Base-by-base conservation (phyloP, 2,797 vertebrate genomes). In the Xenentodon cancila region DNA sequence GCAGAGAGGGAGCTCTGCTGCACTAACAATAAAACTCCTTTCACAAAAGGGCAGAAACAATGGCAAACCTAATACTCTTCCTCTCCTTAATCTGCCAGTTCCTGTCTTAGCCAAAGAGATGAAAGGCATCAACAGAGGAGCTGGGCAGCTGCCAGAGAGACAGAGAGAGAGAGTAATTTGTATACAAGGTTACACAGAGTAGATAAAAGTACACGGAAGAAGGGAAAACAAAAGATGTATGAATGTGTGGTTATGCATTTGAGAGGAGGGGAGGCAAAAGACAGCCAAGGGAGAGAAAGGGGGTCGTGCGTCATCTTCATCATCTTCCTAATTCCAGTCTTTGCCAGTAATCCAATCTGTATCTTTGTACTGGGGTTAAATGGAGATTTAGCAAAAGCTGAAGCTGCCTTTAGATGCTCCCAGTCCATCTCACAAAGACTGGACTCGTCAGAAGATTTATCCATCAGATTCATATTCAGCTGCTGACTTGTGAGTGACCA, bases 301-400 rank as follows among this genome's bases (percentile, higher is more conserved):
- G 64, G 68, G 58, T 56, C 51, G 59, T 77, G 65, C 76, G 77
- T 82, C 72, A 71, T 76, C 77, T 80, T 84, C 81, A 84, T 82
- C 79, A 37, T 37, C 82, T 88, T 61, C 69, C 64, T 84, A 88
- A 85, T 77, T 74, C 56, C 4, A 22, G 70, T 69, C 68, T 87
- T 77, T 71, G 59, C 57, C 58, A 67, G 53, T 67, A 72, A 78
- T 69, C 67, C 76, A 57, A 61, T 64, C 70, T 53, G 69, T 64
- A 79, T 81, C 71, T 80, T 64, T 80, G 77, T 75, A 59, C 46
- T 43, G 77, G 73, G 71, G 84, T 87, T 88, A 88, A 86, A 88
- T 53, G 64, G 68, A 73, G 82, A 77, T 89, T 90, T 85, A 76
- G 54, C 7, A 44, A 64, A 80, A 82, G 63, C 70, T 73, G 63